A percentile compares a stretch with the other conserved stretches of the same genome.
phyloP scores from a whole-genome alignment of 1,140 invertebrate species.

The Lethocerus indicus region DNA sequence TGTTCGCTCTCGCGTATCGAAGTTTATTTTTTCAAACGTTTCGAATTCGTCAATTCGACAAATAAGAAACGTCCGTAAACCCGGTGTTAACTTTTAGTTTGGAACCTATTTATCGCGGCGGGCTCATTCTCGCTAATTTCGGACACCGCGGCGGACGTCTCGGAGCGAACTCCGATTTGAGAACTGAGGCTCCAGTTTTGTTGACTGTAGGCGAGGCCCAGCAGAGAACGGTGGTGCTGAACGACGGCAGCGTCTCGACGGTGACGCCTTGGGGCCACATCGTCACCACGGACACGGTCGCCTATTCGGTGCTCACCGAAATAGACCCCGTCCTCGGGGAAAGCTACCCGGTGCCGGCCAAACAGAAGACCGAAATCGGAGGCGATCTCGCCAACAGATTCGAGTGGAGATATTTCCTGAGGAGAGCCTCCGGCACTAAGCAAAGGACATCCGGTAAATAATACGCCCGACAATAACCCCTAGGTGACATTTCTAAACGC shows the following conservation, averaged over 20 bases:
- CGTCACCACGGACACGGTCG: conserved; percentile 69
- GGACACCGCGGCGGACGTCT: too few relatives aligned
- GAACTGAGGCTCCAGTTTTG: too few relatives aligned
- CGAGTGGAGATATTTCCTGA: conserved; percentile 83
- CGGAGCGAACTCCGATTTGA: too few relatives aligned
- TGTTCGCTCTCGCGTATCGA: too few relatives aligned
- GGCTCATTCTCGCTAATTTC: too few relatives aligned
- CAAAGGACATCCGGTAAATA: conserved; percentile 13
- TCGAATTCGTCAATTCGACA: too few relatives aligned
- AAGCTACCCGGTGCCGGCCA: conserved; percentile 77
- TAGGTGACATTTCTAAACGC: too few relatives aligned
- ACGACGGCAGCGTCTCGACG: conserved; percentile 62
- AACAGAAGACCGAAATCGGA: conserved; percentile 73
- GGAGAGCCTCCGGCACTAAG: conserved; percentile 25
- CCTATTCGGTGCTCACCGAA: conserved; percentile 66
- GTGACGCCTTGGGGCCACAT: conserved; percentile 67
- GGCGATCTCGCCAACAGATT: conserved; percentile 82
- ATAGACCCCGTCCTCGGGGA: conserved; percentile 68
- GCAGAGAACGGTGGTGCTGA: conserved; percentile 56
- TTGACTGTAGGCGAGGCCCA: conserved; percentile 44
- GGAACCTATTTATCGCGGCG: too few relatives aligned
- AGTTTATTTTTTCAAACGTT: too few relatives aligned
- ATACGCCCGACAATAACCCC: too few relatives aligned
- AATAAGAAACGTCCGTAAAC: too few relatives aligned
- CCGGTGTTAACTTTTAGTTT: too few relatives aligned